Conservation (phyloP, 1,140 invertebrate genomes). For the Pseudoatta argentina region DNA sequence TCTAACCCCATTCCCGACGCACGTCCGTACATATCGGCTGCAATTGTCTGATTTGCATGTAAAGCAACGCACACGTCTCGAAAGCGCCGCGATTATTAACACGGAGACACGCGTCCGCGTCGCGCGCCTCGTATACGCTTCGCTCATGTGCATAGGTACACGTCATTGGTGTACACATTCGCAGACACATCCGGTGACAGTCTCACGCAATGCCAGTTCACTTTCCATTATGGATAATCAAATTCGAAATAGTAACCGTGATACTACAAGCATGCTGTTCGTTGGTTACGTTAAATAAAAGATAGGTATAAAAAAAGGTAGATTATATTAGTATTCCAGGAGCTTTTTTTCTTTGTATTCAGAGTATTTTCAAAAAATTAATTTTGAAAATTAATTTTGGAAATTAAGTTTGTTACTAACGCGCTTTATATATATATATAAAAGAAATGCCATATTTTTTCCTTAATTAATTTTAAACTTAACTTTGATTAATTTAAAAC, state of each 20-base stretch:
- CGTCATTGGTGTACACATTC: slow-evolving; percentile 44
- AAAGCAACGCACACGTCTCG: slow-evolving; percentile 73
- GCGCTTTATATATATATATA: not conserved
- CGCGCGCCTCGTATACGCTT: not conserved
- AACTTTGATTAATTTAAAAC: not conserved
- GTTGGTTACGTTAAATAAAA: not conserved
- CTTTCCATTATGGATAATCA: slow-evolving; percentile 42
- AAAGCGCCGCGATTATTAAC: slow-evolving; percentile 78
- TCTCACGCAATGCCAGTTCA: slow-evolving; percentile 37
- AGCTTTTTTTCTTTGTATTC: too few relatives aligned
- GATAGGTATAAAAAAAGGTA: not conserved
- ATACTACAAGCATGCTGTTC: not conserved
- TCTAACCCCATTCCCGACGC: slow-evolving; percentile 64
- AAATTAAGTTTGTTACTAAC: not conserved
- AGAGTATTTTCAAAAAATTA: not conserved
- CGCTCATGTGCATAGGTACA: slow-evolving; percentile 24
- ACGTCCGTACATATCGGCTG: slow-evolving; percentile 72
- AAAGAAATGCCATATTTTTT: too few relatives aligned
- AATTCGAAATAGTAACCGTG: slow-evolving; percentile 5
- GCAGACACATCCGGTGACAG: slow-evolving; percentile 50
- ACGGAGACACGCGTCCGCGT: slow-evolving; percentile 64
- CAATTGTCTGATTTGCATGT: slow-evolving; percentile 81
- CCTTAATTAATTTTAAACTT: not conserved
- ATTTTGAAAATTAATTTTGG: not conserved
- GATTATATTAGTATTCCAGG: not conserved